Evolutionary conservation across 1,140 invertebrate species (phyloP).

Genomic region (Achatina immaculata): DNA sequence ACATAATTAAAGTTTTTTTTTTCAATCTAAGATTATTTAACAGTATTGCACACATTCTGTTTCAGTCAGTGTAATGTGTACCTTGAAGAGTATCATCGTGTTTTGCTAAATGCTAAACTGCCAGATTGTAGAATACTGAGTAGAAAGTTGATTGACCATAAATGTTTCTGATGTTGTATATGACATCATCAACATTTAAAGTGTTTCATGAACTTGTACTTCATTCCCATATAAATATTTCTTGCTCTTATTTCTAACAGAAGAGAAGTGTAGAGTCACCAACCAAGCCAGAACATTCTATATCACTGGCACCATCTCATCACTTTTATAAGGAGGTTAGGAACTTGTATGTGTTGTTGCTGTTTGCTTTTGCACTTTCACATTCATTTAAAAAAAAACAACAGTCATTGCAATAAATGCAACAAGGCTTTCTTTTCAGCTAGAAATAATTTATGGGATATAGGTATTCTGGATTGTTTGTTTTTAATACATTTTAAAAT

Average conservation of each 20-base stretch:
- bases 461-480: neutral
- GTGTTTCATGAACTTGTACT: neutral
- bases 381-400: neutral
- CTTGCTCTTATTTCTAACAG: slow-evolving; percentile 33
- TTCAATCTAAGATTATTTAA: too few species aligned
- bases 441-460: neutral
- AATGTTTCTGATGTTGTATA: neutral
- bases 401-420: too few species aligned
- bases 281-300: slow-evolving; percentile 51
- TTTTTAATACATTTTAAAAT: too few species aligned
- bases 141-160: too few species aligned
- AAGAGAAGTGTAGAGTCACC: slow-evolving; percentile 41
- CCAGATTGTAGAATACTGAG: too few species aligned
- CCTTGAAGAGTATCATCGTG: too few species aligned
- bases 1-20: too few species aligned
- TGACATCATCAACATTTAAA: neutral
- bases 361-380: neutral
- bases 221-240: neutral
- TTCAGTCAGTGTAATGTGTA: too few species aligned
- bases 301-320: slow-evolving; percentile 53
- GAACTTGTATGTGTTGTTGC: neutral
- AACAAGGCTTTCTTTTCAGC: too few species aligned
- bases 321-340: slow-evolving; percentile 61
- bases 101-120: too few species aligned
- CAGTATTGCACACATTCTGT: too few species aligned